Percentiles rank a stretch among this genome's conserved stretches.
Evolutionary conservation across 2,888 invertebrate genomes (phyloP).

Genomic region (Bruchidius siliquastri): DNA sequence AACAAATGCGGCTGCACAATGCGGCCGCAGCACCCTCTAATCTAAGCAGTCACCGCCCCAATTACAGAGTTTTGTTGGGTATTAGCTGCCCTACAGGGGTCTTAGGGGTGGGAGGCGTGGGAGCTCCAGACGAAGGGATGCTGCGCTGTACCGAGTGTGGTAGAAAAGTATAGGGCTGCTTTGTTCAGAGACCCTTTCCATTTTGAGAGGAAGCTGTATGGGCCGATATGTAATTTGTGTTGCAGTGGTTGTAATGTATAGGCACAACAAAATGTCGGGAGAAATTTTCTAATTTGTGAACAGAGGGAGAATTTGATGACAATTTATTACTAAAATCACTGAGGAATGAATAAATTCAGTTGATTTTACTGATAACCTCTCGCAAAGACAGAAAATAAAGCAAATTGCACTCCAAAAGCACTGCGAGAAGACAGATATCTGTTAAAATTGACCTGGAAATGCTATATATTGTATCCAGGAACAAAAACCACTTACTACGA

Average conservation of each 20-base stretch:
- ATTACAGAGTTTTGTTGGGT: slow-evolving; percentile 11
- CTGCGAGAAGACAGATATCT: too few relatives aligned
- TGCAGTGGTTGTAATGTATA: not conserved
- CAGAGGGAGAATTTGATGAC: too few relatives aligned
- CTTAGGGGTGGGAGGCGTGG: not conserved
- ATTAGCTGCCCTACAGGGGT: not conserved
- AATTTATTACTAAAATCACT: too few relatives aligned
- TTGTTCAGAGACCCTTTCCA: not conserved
- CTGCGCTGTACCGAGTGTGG: not conserved
- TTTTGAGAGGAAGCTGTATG: not conserved
- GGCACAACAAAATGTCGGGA: not conserved
- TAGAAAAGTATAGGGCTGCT: not conserved
- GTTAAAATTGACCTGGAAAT: too few relatives aligned
- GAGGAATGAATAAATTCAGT: too few relatives aligned
- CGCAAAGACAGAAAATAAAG: too few relatives aligned
- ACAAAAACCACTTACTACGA: too few relatives aligned
- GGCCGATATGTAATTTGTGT: not conserved
- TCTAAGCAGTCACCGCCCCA: slow-evolving; percentile 27
- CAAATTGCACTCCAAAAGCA: too few relatives aligned
- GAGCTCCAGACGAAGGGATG: not conserved
- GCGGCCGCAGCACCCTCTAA: slow-evolving; percentile 26
- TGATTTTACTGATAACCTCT: too few relatives aligned
- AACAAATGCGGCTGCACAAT: slow-evolving; percentile 28
- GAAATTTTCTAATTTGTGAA: too few relatives aligned
- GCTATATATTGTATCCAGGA: too few relatives aligned